Evolutionary conservation across 2,113 vertebrate species (phyloP).

Genomic region (Microtus ochrogaster): DNA sequence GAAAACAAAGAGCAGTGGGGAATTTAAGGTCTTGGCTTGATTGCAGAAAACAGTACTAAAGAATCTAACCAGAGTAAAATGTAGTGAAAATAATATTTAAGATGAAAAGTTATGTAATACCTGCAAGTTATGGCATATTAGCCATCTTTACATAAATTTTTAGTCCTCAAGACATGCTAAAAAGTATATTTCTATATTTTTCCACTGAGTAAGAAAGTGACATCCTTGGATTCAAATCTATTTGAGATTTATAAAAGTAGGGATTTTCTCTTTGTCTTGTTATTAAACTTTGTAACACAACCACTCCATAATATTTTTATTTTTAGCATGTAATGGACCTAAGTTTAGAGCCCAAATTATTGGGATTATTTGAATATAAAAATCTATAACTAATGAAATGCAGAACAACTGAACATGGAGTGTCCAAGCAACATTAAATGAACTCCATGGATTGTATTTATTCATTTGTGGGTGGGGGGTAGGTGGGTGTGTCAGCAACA

Average conservation of each 20-base stretch:
- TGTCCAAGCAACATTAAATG: not conserved
- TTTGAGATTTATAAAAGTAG: not conserved
- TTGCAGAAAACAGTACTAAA: constrained; percentile 23
- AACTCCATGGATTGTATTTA: not conserved
- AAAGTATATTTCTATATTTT: not conserved
- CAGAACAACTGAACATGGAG: not conserved
- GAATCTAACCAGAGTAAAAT: not conserved
- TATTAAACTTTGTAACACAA: constrained; percentile 2
- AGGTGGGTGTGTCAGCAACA: no score
- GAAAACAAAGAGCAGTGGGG: constrained; percentile 31
- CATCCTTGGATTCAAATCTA: not conserved
- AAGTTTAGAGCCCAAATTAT: constrained; percentile 31
- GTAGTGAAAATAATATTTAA: constrained; percentile 37
- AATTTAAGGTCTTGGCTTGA: not conserved
- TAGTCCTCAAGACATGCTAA: not conserved
- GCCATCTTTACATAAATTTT: not conserved
- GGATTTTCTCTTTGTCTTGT: not conserved
- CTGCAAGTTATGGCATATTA: not conserved
- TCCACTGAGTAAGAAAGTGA: not conserved
- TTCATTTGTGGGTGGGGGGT: no score
- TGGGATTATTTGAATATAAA: constrained; percentile 1
- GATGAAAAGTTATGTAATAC: not conserved
- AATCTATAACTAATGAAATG: not conserved
- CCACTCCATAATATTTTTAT: not conserved
- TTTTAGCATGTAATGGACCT: not conserved